Evolutionary conservation across 2,888 invertebrate species (phyloP).

Genomic region (Diarsia dahlii): DNA sequence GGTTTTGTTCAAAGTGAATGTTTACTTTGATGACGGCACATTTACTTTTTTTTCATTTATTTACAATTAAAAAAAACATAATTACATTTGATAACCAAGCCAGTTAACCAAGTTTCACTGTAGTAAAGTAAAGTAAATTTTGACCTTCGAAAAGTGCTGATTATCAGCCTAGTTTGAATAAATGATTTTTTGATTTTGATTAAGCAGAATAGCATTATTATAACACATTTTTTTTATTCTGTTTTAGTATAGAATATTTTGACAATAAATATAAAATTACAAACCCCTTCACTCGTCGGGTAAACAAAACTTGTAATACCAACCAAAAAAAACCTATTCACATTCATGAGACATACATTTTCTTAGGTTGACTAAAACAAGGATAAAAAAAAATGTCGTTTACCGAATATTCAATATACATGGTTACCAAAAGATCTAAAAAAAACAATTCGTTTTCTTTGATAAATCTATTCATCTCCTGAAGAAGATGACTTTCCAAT

Average conservation of each 20-base stretch:
- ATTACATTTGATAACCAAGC: too few relatives aligned
- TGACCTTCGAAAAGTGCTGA: too few relatives aligned
- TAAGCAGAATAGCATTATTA: too few relatives aligned
- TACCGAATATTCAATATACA: neutral
- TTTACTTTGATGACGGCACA: too few relatives aligned
- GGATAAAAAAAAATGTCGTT: neutral
- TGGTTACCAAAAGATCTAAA: neutral
- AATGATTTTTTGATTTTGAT: too few relatives aligned
- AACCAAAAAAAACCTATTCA: neutral
- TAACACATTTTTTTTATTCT: too few relatives aligned
- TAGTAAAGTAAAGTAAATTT: too few relatives aligned
- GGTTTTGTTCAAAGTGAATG: too few relatives aligned
- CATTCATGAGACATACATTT: neutral
- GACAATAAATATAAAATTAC: neutral
- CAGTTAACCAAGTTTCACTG: too few relatives aligned
- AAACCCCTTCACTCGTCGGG: neutral
- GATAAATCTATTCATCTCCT: constrained; percentile 14
- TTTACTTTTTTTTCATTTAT: too few relatives aligned
- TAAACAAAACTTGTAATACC: neutral
- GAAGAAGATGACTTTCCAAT: constrained; percentile 17
- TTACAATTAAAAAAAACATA: too few relatives aligned
- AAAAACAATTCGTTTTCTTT: neutral
- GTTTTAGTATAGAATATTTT: neutral
- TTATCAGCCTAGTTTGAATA: too few relatives aligned
- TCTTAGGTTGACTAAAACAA: neutral